Conservation (phyloP, 2,113 vertebrate genomes). For the Paratilapia polleni region DNA sequence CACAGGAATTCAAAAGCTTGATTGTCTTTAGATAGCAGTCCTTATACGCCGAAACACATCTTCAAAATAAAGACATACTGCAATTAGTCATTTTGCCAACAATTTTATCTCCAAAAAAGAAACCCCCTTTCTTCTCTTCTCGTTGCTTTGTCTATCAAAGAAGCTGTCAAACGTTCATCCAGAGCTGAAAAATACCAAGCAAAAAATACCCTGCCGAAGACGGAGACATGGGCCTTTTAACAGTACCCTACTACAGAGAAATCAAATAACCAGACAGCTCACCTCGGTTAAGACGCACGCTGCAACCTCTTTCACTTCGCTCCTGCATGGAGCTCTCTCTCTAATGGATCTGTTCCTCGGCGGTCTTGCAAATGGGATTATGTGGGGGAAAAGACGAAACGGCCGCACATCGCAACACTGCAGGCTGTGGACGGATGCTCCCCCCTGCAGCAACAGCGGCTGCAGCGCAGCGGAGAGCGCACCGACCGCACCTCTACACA, state of each 20-base stretch:
- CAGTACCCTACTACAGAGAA: not conserved
- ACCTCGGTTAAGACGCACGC: slow-evolving; percentile 51
- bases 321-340: slow-evolving; percentile 1
- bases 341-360: not conserved
- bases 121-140: not conserved
- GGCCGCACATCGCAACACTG: slow-evolving; percentile 16
- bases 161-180: not conserved
- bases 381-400: not conserved
- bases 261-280: slow-evolving; percentile 20
- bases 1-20: not conserved
- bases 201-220: not conserved
- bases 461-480: slow-evolving; percentile 11
- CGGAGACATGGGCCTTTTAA: not conserved
- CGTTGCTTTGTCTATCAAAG: not conserved
- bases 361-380: slow-evolving; percentile 17
- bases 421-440: slow-evolving; percentile 40
- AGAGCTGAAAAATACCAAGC: not conserved
- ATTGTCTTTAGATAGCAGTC: not conserved
- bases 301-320: not conserved
- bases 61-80: not conserved
- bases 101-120: not conserved
- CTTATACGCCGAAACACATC: not conserved
- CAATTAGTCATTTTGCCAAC: not conserved
- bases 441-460: slow-evolving; percentile 40
- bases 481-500: slow-evolving; percentile 8